These are phyloP conservation scores for Himalopsyche phryganea DNA, from an alignment of 1,140 invertebrate species.

Conservation along the genomic window DNA sequence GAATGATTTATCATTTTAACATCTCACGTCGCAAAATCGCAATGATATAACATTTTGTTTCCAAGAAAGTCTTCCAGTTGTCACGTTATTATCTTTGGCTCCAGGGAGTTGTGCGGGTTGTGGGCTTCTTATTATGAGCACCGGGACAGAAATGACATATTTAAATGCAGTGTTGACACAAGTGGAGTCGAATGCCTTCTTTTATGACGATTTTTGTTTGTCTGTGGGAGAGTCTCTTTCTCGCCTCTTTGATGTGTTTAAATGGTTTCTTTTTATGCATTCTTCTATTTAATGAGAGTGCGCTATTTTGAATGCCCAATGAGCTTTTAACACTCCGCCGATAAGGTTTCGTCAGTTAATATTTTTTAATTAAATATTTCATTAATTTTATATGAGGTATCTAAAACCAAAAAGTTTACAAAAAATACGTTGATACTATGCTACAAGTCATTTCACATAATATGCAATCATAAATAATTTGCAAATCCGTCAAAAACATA, in stretches of 20 bases:
- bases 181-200: constrained; percentile 27
- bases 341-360: background rate
- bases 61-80: no score
- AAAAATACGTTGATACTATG: background rate
- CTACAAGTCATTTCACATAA: background rate
- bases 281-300: constrained; percentile 30
- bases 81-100: no score
- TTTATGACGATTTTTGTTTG: constrained; percentile 30
- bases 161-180: constrained; percentile 33
- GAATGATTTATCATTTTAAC: no score
- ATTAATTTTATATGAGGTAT: background rate
- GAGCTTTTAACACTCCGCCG: constrained; percentile 5
- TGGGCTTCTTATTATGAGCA: constrained; percentile 15
- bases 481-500: no score
- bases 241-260: constrained; percentile 28
- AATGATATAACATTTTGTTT: no score
- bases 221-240: constrained; percentile 7
- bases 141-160: constrained; percentile 21
- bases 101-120: background rate
- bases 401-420: background rate
- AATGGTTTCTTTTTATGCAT: constrained; percentile 25
- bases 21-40: no score
- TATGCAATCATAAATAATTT: no score
- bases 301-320: constrained; percentile 15
- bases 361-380: constrained; percentile 3